These are phyloP conservation scores for Blomia tropicalis DNA, from an alignment of 2,888 invertebrate genomes.

Conservation along the genomic window DNA sequence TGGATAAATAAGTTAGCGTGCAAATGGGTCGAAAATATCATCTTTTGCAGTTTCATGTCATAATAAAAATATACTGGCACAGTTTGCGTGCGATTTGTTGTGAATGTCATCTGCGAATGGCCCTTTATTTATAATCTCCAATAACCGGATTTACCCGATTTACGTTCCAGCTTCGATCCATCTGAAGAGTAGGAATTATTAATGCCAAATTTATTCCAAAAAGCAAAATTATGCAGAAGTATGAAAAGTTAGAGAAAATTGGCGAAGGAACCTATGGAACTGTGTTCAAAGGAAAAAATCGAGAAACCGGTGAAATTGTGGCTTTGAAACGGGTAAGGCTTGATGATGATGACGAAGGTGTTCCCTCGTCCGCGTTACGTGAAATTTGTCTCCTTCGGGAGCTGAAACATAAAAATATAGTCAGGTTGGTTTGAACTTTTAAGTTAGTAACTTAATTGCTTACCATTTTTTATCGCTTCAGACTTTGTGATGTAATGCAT, in stretches of 20 bases:
- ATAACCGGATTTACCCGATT: no score
- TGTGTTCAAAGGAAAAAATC: conserved; percentile 48
- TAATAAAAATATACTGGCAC: no score
- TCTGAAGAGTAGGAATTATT: no score
- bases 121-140: no score
- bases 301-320: conserved; percentile 47
- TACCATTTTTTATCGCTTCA: conserved; percentile 13
- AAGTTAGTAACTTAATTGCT: not conserved
- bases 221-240: conserved; percentile 50
- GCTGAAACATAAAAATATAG: conserved; percentile 49
- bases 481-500: conserved; percentile 51
- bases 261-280: conserved; percentile 55
- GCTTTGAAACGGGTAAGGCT: conserved; percentile 48
- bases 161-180: no score
- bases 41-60: no score
- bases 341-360: conserved; percentile 58
- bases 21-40: no score
- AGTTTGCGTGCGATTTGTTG: no score
- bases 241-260: conserved; percentile 48
- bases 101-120: no score
- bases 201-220: not conserved
- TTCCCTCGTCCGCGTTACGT: conserved; percentile 51
- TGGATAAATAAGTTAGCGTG: no score
- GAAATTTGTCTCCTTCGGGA: conserved; percentile 58
- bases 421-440: conserved; percentile 37